These are phyloP conservation scores for Typhlichthys eigenmanni DNA, from an alignment of 2,797 vertebrate genomes.

Conservation along the genomic window DNA sequence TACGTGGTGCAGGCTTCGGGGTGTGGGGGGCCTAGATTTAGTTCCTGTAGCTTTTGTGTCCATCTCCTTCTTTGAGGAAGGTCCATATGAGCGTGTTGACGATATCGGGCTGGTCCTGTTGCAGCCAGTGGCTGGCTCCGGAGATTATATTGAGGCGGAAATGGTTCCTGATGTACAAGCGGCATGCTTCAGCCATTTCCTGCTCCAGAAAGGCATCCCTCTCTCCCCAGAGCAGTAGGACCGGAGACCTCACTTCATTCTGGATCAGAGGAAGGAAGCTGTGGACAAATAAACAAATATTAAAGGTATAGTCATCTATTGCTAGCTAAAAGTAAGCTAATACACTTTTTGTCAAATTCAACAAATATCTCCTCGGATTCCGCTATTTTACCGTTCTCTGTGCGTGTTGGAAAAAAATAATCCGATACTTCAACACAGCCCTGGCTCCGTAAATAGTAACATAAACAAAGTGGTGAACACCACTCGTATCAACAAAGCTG, in stretches of 20 bases:
- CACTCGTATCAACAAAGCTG: too few relatives aligned
- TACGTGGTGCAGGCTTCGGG: conserved; percentile 6
- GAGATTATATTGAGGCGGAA: conserved; percentile 95
- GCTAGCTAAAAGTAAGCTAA: too few relatives aligned
- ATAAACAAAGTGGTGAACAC: too few relatives aligned
- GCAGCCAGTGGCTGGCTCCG: conserved; percentile 95
- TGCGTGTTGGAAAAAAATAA: too few relatives aligned
- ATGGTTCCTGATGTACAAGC: conserved; percentile 91
- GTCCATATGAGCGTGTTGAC: conserved; percentile 98
- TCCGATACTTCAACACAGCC: too few relatives aligned
- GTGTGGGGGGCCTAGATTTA: conserved; percentile 49
- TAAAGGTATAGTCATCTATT: too few relatives aligned
- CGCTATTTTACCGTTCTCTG: too few relatives aligned
- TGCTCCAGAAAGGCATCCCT: conserved; percentile 93
- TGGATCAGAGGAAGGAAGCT: conserved; percentile 90
- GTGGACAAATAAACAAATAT: conserved; percentile 1
- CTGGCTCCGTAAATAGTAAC: too few relatives aligned
- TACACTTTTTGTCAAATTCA: too few relatives aligned
- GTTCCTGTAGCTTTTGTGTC: conserved; percentile 83
- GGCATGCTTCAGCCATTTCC: conserved; percentile 94
- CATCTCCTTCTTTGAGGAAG: conserved; percentile 93
- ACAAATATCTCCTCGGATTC: too few relatives aligned
- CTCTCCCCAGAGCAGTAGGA: conserved; percentile 94
- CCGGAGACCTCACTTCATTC: conserved; percentile 88
- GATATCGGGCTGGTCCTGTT: conserved; percentile 96